Evolutionary conservation across 92 coral and sea anemone genomes (phyloP).

Genomic region (Isaurus tuberculatus): DNA sequence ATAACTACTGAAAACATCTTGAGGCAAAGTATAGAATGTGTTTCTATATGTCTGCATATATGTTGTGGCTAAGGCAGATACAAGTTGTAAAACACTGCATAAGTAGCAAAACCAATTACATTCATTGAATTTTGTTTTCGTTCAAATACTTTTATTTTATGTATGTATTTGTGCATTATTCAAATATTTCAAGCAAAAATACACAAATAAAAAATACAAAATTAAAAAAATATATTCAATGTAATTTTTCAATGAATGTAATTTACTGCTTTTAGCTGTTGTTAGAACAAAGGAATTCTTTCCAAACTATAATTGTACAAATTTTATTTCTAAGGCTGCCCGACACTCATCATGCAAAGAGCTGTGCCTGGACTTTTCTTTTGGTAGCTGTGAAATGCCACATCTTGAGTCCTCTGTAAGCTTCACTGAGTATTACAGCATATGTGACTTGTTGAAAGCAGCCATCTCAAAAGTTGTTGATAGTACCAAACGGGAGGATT

Average conservation of each 20-base stretch:
- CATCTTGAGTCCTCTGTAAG: slow-evolving; percentile 29
- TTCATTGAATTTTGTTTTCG: too few species aligned
- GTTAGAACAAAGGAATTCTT: not conserved
- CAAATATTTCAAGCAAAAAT: too few species aligned
- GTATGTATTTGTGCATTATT: too few species aligned
- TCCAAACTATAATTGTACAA: not conserved
- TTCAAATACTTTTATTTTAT: too few species aligned
- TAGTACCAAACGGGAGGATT: not conserved
- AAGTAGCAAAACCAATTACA: too few species aligned
- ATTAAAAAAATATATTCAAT: not conserved
- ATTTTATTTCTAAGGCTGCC: slow-evolving; percentile 39
- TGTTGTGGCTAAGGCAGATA: not conserved
- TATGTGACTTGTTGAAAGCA: slow-evolving; percentile 22
- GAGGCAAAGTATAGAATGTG: not conserved
- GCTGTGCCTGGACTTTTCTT: slow-evolving; percentile 46
- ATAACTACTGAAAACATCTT: not conserved
- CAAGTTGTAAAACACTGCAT: not conserved
- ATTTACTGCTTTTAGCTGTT: not conserved
- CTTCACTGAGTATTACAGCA: not conserved
- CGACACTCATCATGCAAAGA: slow-evolving; percentile 49
- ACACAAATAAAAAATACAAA: not conserved
- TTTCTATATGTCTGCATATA: not conserved
- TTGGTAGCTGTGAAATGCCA: slow-evolving; percentile 16
- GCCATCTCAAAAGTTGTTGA: slow-evolving; percentile 10
- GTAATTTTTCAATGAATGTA: slow-evolving; percentile 7